Conservation (phyloP, 2,888 invertebrate species). For the Tolmerus cingulatus region DNA sequence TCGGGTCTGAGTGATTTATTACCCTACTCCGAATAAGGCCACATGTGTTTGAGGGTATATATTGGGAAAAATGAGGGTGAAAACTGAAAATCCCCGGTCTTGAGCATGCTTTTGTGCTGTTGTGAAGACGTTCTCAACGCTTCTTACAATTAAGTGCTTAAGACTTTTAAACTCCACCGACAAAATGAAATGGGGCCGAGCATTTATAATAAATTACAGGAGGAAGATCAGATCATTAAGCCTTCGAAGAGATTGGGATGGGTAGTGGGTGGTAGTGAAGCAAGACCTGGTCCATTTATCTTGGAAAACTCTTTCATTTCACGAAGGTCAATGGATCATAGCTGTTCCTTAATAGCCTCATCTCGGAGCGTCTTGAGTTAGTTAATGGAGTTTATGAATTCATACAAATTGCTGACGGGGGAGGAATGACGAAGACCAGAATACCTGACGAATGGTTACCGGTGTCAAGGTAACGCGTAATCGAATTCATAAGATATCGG, state of each 20-base stretch:
- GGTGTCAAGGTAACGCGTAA: background rate
- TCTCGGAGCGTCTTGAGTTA: background rate
- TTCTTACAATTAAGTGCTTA: background rate
- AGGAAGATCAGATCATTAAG: background rate
- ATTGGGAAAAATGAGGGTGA: background rate
- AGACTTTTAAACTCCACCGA: background rate
- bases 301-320: background rate
- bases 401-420: background rate
- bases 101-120: background rate
- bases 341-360: background rate
- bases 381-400: background rate
- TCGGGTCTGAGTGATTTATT: background rate
- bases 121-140: background rate
- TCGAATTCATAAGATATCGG: background rate
- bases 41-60: background rate
- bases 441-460: background rate
- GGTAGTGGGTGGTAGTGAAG: background rate
- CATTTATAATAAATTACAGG: background rate
- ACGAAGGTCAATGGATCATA: background rate
- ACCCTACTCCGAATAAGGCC: background rate
- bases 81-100: background rate
- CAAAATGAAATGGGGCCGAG: background rate
- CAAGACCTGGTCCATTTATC: background rate
- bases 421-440: background rate
- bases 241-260: background rate